Base-by-base conservation (phyloP, 2,888 invertebrate genomes). In the Gisinianus flammeolus region DNA sequence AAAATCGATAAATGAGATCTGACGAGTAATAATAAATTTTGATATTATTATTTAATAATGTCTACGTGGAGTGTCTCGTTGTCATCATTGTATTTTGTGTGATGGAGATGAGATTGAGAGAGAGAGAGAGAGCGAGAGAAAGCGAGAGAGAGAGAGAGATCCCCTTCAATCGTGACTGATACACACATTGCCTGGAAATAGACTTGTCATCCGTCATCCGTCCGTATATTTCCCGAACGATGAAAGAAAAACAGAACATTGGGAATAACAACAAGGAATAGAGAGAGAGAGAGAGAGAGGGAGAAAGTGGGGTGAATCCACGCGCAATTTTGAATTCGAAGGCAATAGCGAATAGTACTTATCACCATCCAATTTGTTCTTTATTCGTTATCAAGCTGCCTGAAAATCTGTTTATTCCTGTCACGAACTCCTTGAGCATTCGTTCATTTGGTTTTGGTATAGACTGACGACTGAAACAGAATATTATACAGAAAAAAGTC, bases 391-490 rank as follows among this genome's bases (percentile, higher is more conserved):
- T 68, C 68, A 68, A 68, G 68, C 28, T 44, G 44, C 26, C 68
- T 44, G 68, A 68, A 68, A 68, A 68, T 68, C 68, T 44, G 68
- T 68, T 68, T 68, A 68, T 68, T 68, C 68, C 35, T 68, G 68
- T 68, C 68, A 68, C 68, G 68, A 68, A 68, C 68, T 68, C 68
- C 68, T 68, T 68, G 68, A 68, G 24, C 44, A 44, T 12, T 44
- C 44, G 44, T 44, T 44, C 44, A 44, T 44, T 44, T 44, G 44
- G 16, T 44, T 44, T 44, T 12, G 44, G 12, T 44, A 16, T 19
- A 44, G 44, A n/a, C n/a, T n/a, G n/a, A n/a, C n/a, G n/a, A n/a
- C n/a, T n/a, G n/a, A n/a, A n/a, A n/a, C n/a, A n/a, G n/a, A n/a
- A n/a, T n/a, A n/a, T n/a, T n/a, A n/a, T n/a, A n/a, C n/a, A n/a